phyloP scores from a whole-genome alignment of 2,888 invertebrate species.

The Dryomyza anilis region DNA sequence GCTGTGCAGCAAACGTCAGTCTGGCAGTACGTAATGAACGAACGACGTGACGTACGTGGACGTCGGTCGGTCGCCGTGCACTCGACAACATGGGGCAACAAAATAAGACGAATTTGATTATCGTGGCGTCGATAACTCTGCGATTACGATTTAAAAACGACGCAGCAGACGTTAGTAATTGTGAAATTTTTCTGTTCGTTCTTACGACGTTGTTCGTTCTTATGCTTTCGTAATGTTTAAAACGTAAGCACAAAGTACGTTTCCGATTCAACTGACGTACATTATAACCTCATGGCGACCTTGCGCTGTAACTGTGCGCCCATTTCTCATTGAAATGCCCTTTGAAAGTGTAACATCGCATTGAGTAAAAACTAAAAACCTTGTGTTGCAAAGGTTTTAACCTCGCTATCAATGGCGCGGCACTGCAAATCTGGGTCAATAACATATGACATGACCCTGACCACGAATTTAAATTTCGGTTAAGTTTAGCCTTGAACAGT shows the following conservation, averaged over 20 bases:
- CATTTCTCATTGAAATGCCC: constrained; percentile 28
- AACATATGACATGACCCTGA: constrained; percentile 35
- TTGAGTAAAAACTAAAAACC: constrained; percentile 7
- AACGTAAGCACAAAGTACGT: background rate
- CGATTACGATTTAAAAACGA: too few relatives aligned
- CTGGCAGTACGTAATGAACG: constrained; percentile 31
- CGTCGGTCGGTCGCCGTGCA: background rate
- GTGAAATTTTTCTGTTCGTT: too few relatives aligned
- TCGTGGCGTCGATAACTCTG: background rate
- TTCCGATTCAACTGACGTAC: background rate
- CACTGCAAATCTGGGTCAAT: constrained; percentile 32
- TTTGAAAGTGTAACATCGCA: constrained; percentile 31
- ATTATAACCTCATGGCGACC: background rate
- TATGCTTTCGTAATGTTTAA: background rate
- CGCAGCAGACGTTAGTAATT: too few relatives aligned
- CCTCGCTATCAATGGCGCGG: constrained; percentile 30
- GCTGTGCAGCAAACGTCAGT: constrained; percentile 48
- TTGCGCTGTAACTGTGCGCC: background rate
- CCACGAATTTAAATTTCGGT: constrained; percentile 12
- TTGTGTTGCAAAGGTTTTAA: constrained; percentile 33
- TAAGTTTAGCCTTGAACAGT: too few relatives aligned
- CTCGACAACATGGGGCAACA: too few relatives aligned
- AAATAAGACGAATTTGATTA: constrained; percentile 8
- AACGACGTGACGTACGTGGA: constrained; percentile 20
- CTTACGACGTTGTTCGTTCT: background rate